A percentile compares a stretch with the other conserved stretches of the same genome.
phyloP scores from a whole-genome alignment of 1,140 invertebrate genomes.

The Steinernema khuongi region DNA sequence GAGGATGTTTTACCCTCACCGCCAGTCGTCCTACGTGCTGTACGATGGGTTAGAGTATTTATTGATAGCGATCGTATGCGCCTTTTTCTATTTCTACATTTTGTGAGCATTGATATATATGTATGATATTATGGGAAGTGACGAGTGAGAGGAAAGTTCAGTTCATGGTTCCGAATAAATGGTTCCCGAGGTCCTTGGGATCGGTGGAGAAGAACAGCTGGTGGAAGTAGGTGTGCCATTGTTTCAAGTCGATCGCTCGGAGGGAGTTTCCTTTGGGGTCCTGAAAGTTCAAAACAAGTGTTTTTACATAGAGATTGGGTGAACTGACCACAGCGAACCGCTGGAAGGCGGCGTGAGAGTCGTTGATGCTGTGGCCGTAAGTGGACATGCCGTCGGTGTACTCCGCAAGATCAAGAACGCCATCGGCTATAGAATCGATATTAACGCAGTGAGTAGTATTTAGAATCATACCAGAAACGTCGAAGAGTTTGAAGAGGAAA shows the following conservation, averaged over 20 bases:
- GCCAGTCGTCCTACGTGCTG: too few species aligned
- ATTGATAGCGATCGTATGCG: neutral
- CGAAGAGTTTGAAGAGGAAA: slow-evolving; percentile 56
- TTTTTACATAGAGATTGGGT: slow-evolving; percentile 8
- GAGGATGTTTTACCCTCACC: neutral
- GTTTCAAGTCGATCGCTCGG: slow-evolving; percentile 27
- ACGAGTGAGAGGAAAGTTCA: neutral
- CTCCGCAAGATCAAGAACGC: slow-evolving; percentile 48
- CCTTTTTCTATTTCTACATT: neutral
- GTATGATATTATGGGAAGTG: neutral
- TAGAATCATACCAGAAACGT: slow-evolving; percentile 40
- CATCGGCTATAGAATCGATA: slow-evolving; percentile 38
- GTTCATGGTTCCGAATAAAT: slow-evolving; percentile 47
- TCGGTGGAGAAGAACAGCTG: slow-evolving; percentile 48
- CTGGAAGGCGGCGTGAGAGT: slow-evolving; percentile 38
- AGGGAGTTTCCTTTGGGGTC: slow-evolving; percentile 44
- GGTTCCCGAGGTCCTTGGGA: slow-evolving; percentile 40
- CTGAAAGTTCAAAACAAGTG: slow-evolving; percentile 25
- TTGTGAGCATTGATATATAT: neutral
- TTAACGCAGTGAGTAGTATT: slow-evolving; percentile 13
- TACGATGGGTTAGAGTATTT: too few species aligned
- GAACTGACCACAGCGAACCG: slow-evolving; percentile 40
- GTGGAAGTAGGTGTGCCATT: slow-evolving; percentile 44
- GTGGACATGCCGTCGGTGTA: slow-evolving; percentile 50
- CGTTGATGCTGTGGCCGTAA: slow-evolving; percentile 38